Evolutionary conservation across 2,888 invertebrate species (phyloP).

Genomic region (Brachylomia viminalis): DNA sequence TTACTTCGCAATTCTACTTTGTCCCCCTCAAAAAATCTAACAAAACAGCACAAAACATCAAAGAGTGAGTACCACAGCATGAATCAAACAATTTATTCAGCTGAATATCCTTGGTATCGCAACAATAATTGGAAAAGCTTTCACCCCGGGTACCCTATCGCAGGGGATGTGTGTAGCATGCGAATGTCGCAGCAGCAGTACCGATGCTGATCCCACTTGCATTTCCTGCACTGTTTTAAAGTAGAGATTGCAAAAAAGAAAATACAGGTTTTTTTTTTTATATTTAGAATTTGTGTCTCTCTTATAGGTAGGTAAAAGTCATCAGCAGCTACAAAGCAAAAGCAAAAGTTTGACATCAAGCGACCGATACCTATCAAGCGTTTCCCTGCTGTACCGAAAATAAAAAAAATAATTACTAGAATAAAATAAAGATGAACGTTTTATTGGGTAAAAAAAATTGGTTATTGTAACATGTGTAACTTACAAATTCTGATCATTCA

Average conservation of each 20-base stretch:
- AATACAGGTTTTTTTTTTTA: not conserved
- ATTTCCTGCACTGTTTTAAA: slow-evolving; percentile 81
- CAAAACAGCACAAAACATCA: slow-evolving; percentile 2
- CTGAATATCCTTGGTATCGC: slow-evolving; percentile 34
- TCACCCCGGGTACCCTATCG: slow-evolving; percentile 71
- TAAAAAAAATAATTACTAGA: not conserved
- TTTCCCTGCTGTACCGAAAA: no score
- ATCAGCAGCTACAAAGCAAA: not conserved
- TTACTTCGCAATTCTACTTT: not conserved
- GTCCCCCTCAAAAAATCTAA: not conserved
- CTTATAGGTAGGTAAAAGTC: not conserved
- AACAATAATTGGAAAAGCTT: slow-evolving; percentile 79
- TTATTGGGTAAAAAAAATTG: not conserved
- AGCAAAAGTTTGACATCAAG: not conserved
- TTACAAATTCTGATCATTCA: not conserved
- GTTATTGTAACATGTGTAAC: not conserved
- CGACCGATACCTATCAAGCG: not conserved
- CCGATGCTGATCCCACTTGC: slow-evolving; percentile 78
- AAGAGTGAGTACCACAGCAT: slow-evolving; percentile 32
- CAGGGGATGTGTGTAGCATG: slow-evolving; percentile 73
- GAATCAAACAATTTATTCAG: slow-evolving; percentile 45
- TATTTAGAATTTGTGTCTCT: no score
- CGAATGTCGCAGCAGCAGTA: slow-evolving; percentile 77
- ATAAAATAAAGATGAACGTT: not conserved
- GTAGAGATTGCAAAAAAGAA: slow-evolving; percentile 75